Conservation (phyloP, 2,113 vertebrate species). For the Equus przewalskii region DNA sequence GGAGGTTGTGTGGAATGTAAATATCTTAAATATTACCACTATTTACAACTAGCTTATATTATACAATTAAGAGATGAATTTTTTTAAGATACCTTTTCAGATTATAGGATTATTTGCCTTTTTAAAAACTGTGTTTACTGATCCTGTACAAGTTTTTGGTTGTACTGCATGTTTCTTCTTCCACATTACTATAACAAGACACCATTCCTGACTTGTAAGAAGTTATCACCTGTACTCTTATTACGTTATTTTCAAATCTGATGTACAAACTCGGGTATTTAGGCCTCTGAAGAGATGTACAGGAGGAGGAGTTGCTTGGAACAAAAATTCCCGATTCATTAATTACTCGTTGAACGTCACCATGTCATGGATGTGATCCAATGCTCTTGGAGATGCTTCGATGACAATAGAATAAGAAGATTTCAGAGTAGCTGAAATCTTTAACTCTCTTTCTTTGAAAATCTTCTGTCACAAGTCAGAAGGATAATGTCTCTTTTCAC, state of each 20-base stretch:
- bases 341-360: slow-evolving; percentile 74
- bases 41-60: slow-evolving; percentile 41
- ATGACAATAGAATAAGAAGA: slow-evolving; percentile 78
- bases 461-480: slow-evolving; percentile 85
- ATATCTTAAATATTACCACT: background rate
- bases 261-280: background rate
- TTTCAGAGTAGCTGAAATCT: slow-evolving; percentile 78
- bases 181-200: background rate
- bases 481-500: slow-evolving; percentile 85
- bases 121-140: slow-evolving; percentile 47
- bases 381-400: slow-evolving; percentile 69
- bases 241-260: slow-evolving; percentile 48
- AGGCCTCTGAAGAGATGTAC: background rate
- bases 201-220: background rate
- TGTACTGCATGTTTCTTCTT: background rate
- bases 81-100: slow-evolving; percentile 54
- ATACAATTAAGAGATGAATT: background rate
- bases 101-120: slow-evolving; percentile 19
- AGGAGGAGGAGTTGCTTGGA: slow-evolving; percentile 56
- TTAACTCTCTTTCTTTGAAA: slow-evolving; percentile 86
- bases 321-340: slow-evolving; percentile 78
- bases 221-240: background rate
- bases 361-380: slow-evolving; percentile 70
- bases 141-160: background rate
- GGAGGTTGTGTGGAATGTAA: background rate